Base-by-base conservation (phyloP, 2,113 vertebrate genomes). In the Caretta caretta region DNA sequence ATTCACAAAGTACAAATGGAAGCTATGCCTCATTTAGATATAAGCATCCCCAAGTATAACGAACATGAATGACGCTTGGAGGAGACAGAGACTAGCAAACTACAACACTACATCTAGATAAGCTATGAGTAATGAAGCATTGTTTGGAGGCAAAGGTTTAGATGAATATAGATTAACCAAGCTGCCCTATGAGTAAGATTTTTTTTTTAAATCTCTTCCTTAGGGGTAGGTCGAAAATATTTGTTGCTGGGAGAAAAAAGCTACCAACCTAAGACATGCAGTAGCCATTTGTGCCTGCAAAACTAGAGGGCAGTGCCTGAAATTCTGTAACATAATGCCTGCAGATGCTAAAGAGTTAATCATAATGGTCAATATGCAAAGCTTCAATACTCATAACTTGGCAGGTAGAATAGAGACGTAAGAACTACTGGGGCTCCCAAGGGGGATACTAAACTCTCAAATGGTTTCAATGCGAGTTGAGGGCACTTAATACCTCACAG, bases 41-140 rank as follows among this genome's bases (percentile, higher is more conserved):
- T 46, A 96, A 92, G 81, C 83, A 59, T 94, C 89, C 86, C 90
- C 50, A 86, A 86, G 65, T 9, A 80, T 94, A 91, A 97, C 80
- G 86, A 94, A 96, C 92, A 96, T 89, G 87, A 83, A 94, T 84
- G 86, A 87, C 78, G 86, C 65, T 89, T 90, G 86, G 48, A 83
- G 57, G 46, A 92, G 91, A 80, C 72, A 84, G 72, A 90, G 56
- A 7, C 54, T 54, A 80, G 92, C 84, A 89, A 92, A 90, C 82
- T 83, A 31, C 78, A 72, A 78, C 7, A 50, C 46, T 91, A 31
- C 31, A 35, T n/a, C n/a, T 82, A n/a, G 76, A 84, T 86, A 96
- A 95, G 88, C 87, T 57, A 31, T 38, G 48, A 94, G 80, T 94
- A 94, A 86, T 20, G 7, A 80, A 94, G 78, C 46, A 87, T 84